Percentiles rank a stretch among this genome's conserved stretches.
Evolutionary conservation across 2,113 vertebrate genomes (phyloP).

Genomic region (Strix aluco): DNA sequence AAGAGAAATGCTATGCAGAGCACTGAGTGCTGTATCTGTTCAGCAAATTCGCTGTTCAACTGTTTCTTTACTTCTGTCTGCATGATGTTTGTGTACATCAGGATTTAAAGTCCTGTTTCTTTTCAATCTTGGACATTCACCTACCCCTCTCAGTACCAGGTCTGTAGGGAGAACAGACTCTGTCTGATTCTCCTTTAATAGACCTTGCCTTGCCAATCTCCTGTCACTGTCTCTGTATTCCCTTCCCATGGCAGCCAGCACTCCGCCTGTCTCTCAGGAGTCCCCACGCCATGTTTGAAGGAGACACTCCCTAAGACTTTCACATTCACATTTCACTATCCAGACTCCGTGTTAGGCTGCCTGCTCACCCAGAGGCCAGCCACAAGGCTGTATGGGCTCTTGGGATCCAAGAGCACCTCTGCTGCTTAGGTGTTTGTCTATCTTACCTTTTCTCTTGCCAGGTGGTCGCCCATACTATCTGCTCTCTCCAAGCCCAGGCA

Average conservation of each 20-base stretch:
- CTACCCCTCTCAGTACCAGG: background rate
- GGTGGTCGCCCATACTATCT: background rate
- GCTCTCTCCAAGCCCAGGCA: background rate
- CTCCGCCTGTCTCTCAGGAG: accelerated
- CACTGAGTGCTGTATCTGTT: background rate
- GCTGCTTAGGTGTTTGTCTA: background rate
- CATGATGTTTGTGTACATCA: background rate
- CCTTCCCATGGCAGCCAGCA: background rate
- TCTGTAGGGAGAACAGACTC: background rate
- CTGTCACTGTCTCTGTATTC: background rate
- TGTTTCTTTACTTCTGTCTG: background rate
- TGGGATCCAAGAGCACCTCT: background rate
- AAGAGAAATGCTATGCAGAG: slow-evolving; percentile 17
- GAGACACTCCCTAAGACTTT: background rate
- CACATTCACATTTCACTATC: background rate
- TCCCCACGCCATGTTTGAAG: accelerated
- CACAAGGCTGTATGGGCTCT: background rate
- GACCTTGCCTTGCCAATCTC: background rate
- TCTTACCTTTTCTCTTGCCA: background rate
- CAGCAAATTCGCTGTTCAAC: slow-evolving; percentile 11
- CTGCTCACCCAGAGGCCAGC: accelerated
- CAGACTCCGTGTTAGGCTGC: background rate
- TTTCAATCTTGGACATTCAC: background rate
- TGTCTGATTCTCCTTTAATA: background rate
- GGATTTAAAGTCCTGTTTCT: background rate